These are phyloP conservation scores for Ischnus inquisitorius DNA, from an alignment of 2,888 invertebrate species.

Conservation along the genomic window DNA sequence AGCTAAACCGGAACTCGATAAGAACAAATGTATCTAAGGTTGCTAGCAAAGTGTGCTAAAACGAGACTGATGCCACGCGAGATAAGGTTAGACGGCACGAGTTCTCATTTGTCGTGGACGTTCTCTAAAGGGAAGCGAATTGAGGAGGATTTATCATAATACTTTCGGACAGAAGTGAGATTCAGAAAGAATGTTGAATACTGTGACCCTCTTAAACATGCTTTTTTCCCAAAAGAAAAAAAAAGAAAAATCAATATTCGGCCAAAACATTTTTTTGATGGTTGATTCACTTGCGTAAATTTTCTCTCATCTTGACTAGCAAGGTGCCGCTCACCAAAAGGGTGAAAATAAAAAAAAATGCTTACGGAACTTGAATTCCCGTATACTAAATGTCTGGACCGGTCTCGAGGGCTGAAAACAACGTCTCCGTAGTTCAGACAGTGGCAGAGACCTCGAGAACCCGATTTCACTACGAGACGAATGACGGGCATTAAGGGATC, in stretches of 20 bases:
- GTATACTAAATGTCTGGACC: slow-evolving; percentile 3
- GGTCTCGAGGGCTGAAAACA: slow-evolving; percentile 16
- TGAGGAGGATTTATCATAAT: no score
- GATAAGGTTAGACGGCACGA: not conserved
- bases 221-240: no score
- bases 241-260: not conserved
- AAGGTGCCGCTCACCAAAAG: slow-evolving; percentile 19
- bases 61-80: not conserved
- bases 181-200: no score
- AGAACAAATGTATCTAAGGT: slow-evolving; percentile 1
- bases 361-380: not conserved
- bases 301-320: not conserved
- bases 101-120: not conserved
- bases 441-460: slow-evolving; percentile 23
- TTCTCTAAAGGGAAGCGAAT: no score
- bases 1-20: slow-evolving; percentile 23
- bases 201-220: no score
- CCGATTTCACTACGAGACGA: slow-evolving; percentile 68
- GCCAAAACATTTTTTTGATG: not conserved
- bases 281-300: not conserved
- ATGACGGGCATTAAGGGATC: slow-evolving; percentile 79
- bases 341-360: slow-evolving; percentile 3
- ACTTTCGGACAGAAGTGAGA: no score
- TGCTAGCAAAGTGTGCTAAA: slow-evolving; percentile 18
- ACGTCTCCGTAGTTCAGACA: slow-evolving; percentile 3